Percentiles rank a stretch among this genome's conserved stretches.
phyloP scores from a whole-genome alignment of 2,113 vertebrate species.

The Syngnathus scovelli region DNA sequence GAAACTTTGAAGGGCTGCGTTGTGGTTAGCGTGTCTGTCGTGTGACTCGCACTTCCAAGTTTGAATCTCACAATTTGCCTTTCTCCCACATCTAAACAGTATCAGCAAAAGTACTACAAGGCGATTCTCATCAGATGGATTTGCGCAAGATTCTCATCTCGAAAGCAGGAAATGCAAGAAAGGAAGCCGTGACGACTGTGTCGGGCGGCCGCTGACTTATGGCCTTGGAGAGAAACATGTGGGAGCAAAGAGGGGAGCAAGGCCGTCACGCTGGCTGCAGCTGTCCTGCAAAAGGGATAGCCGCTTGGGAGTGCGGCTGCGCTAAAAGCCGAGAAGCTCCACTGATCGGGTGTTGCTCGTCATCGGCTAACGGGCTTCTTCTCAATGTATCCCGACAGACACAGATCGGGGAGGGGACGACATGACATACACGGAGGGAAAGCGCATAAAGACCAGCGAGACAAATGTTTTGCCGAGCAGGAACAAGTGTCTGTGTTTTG shows the following conservation, averaged over 20 bases:
- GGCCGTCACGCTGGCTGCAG: conserved; percentile 60
- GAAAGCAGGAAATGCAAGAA: conserved; percentile 19
- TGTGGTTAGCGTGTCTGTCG: not conserved
- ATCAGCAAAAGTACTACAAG: not conserved
- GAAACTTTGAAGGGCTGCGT: not conserved
- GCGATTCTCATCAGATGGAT: not conserved
- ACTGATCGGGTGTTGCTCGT: conserved; percentile 13
- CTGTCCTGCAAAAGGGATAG: conserved; percentile 57
- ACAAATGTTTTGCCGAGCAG: conserved; percentile 38
- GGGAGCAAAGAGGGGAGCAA: conserved; percentile 26
- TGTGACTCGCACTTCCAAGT: not conserved
- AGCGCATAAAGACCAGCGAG: not conserved
- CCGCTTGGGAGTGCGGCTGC: conserved; percentile 24
- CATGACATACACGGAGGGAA: conserved; percentile 4
- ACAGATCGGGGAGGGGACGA: conserved; percentile 17
- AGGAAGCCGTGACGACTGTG: conserved; percentile 49
- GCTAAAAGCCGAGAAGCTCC: conserved; percentile 18
- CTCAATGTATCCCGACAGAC: conserved; percentile 15
- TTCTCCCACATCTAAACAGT: too few species aligned
- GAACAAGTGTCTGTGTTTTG: conserved; percentile 51
- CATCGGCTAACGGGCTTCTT: not conserved
- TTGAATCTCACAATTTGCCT: too few species aligned
- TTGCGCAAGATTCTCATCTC: not conserved
- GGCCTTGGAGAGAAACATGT: conserved; percentile 18
- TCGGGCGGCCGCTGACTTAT: conserved; percentile 52